These are phyloP conservation scores for Popillia japonica DNA, from an alignment of 1,140 invertebrate genomes.

Conservation along the genomic window DNA sequence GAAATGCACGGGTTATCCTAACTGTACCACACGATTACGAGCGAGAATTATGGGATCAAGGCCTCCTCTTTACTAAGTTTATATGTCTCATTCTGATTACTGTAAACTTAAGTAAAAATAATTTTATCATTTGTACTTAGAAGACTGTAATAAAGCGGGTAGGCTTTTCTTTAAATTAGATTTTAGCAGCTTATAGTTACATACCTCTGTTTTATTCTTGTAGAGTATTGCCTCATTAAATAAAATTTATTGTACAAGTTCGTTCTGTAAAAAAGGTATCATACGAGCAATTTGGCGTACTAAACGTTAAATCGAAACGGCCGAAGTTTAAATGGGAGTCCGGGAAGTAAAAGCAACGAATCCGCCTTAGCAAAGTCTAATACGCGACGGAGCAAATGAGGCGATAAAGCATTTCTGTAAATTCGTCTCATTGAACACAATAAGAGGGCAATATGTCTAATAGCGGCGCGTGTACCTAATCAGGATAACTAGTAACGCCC, in stretches of 20 bases:
- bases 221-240: not conserved
- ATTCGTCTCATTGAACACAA: constrained; percentile 36
- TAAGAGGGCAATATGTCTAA: constrained; percentile 32
- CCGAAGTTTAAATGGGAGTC: constrained; percentile 13
- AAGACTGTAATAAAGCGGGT: too few relatives aligned
- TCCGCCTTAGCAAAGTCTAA: not conserved
- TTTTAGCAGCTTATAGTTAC: too few relatives aligned
- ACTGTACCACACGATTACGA: too few relatives aligned
- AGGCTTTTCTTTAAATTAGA: too few relatives aligned
- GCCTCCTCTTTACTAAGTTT: too few relatives aligned
- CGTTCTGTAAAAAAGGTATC: not conserved
- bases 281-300: not conserved
- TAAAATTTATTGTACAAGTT: not conserved
- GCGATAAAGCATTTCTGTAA: constrained; percentile 23
- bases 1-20: too few relatives aligned
- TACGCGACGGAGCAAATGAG: constrained; percentile 30
- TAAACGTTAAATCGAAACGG: constrained; percentile 26
- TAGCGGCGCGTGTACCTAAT: constrained; percentile 29
- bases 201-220: too few relatives aligned
- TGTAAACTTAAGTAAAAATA: too few relatives aligned
- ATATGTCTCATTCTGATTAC: too few relatives aligned
- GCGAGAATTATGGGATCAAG: too few relatives aligned
- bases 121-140: too few relatives aligned
- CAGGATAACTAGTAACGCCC: constrained; percentile 30
- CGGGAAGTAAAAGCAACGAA: not conserved